Conservation (phyloP, 1,140 invertebrate species). For the Zaprionus gabonicus region DNA sequence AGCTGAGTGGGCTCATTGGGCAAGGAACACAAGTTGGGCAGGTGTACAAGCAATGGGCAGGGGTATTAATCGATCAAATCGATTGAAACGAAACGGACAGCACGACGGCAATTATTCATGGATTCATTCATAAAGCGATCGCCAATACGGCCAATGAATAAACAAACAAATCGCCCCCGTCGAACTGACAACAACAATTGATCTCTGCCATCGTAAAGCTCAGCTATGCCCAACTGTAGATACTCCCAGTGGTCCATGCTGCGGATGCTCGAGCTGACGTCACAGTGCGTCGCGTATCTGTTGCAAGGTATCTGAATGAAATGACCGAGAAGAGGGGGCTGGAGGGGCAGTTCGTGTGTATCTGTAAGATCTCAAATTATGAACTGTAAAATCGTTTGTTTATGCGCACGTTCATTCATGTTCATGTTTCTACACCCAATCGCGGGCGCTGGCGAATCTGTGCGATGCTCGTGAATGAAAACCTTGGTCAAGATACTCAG, state of each 20-base stretch:
- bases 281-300: slow-evolving; percentile 12
- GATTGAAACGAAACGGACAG: slow-evolving; percentile 44
- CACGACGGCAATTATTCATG: slow-evolving; percentile 73
- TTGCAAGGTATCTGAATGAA: slow-evolving; percentile 49
- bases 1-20: slow-evolving; percentile 5
- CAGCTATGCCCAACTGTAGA: slow-evolving; percentile 15
- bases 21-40: slow-evolving; percentile 4
- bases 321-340: slow-evolving; percentile 23
- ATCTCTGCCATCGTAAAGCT: slow-evolving; percentile 57
- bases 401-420: slow-evolving; percentile 57
- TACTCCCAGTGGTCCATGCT: slow-evolving; percentile 13
- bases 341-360: slow-evolving; percentile 36
- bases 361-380: slow-evolving; percentile 73
- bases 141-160: slow-evolving; percentile 54
- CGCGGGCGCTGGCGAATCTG: slow-evolving; percentile 5
- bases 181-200: slow-evolving; percentile 72
- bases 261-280: slow-evolving; percentile 40
- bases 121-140: slow-evolving; percentile 81
- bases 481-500: slow-evolving; percentile 39
- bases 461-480: slow-evolving; percentile 29
- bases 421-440: slow-evolving; percentile 2
- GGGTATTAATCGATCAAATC: slow-evolving; percentile 68
- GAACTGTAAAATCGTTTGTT: slow-evolving; percentile 61
- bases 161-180: slow-evolving; percentile 68
- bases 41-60: slow-evolving; percentile 6